phyloP scores from a whole-genome alignment of 1,140 invertebrate genomes.

The Branchinecta lindahli region DNA sequence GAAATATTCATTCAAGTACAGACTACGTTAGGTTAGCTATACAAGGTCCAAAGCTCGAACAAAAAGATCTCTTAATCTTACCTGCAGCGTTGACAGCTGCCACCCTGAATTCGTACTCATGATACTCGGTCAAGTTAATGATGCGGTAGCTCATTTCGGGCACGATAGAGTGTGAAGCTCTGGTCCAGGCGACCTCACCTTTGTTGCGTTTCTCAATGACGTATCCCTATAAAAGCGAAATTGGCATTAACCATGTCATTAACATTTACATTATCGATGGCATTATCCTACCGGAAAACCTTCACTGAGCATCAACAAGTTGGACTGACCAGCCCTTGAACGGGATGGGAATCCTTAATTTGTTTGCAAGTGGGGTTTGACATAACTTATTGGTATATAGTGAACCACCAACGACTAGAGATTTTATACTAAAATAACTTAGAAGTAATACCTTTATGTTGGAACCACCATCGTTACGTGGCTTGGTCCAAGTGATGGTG shows the following conservation, averaged over 20 bases:
- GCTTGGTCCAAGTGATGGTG: conserved; percentile 81
- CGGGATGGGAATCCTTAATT: too few species aligned
- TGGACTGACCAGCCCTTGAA: too few species aligned
- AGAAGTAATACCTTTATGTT: not conserved
- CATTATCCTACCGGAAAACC: too few species aligned
- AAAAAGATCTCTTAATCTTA: not conserved
- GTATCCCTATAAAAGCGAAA: conserved; percentile 63
- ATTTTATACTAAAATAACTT: not conserved
- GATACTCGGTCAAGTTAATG: conserved; percentile 76
- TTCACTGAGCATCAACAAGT: too few species aligned
- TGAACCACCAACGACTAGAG: too few species aligned
- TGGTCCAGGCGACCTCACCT: conserved; percentile 79
- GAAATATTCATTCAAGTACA: too few species aligned
- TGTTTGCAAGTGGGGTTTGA: too few species aligned
- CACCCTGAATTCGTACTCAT: conserved; percentile 94
- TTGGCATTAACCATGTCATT: too few species aligned
- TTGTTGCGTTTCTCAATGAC: conserved; percentile 78
- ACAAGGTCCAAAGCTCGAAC: too few species aligned
- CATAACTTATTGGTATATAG: too few species aligned
- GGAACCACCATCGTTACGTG: conserved; percentile 79
- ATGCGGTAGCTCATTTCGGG: conserved; percentile 59
- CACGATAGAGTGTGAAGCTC: conserved; percentile 63
- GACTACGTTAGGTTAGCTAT: too few species aligned
- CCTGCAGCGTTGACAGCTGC: conserved; percentile 80
- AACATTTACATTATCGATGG: too few species aligned